Conservation (phyloP, 2,113 vertebrate genomes). For the Dendrocopos noguchii region DNA sequence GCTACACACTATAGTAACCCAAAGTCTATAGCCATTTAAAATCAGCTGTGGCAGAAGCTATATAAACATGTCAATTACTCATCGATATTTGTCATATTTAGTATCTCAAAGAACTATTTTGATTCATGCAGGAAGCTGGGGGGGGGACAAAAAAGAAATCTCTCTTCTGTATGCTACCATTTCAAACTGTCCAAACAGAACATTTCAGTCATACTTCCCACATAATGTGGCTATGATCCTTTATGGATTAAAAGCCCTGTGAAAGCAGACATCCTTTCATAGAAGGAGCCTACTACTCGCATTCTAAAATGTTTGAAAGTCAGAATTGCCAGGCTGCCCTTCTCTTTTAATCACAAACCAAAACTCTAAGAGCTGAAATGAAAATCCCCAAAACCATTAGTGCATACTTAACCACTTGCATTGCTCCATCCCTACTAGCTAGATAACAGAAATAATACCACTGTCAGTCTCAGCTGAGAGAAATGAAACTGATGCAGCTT, state of each 20-base stretch:
- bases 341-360: neutral
- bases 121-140: neutral
- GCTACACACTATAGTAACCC: neutral
- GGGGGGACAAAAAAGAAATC: neutral
- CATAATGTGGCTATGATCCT: neutral
- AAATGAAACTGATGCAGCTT: neutral
- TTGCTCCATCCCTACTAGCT: neutral
- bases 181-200: neutral
- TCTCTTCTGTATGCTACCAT: neutral
- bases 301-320: neutral
- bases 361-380: neutral
- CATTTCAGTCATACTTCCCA: neutral
- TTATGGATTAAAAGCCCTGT: neutral
- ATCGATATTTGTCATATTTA: neutral
- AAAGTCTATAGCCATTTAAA: neutral
- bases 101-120: neutral
- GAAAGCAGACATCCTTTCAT: neutral
- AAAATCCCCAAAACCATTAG: neutral
- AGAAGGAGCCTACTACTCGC: neutral
- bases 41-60: neutral
- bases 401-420: neutral
- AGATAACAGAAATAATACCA: neutral
- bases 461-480: neutral
- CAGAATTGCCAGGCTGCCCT: neutral
- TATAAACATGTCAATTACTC: neutral